These are phyloP conservation scores for Nymphalis io DNA, from an alignment of 1,140 invertebrate genomes.

Conservation along the genomic window DNA sequence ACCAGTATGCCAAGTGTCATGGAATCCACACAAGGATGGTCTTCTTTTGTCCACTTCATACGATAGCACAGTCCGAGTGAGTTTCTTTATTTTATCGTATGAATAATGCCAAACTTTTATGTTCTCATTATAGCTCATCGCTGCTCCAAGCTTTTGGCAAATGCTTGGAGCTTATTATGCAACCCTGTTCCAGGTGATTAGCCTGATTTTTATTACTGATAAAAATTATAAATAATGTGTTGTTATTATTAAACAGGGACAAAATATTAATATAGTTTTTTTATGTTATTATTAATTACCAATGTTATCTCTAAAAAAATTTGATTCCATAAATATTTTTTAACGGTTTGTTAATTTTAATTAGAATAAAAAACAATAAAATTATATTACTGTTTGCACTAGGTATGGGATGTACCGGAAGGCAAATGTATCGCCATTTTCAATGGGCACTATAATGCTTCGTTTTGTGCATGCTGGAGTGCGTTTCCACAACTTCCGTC, in stretches of 20 bases:
- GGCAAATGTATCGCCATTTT: slow-evolving; percentile 49
- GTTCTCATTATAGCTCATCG: too few relatives aligned
- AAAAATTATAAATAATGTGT: too few relatives aligned
- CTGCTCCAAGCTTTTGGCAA: too few relatives aligned
- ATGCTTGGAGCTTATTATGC: too few relatives aligned
- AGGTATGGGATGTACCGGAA: slow-evolving; percentile 87
- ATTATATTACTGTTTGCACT: slow-evolving; percentile 36
- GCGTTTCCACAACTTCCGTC: slow-evolving; percentile 38
- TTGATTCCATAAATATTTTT: too few relatives aligned
- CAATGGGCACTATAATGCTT: slow-evolving; percentile 37
- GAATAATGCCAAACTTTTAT: too few relatives aligned
- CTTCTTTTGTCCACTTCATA: slow-evolving; percentile 86
- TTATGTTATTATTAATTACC: too few relatives aligned
- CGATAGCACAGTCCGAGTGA: slow-evolving; percentile 85
- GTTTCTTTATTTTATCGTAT: slow-evolving; percentile 25
- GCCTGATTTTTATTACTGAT: too few relatives aligned
- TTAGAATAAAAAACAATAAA: not conserved
- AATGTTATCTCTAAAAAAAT: too few relatives aligned
- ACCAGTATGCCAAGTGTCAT: slow-evolving; percentile 83
- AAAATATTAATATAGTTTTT: too few relatives aligned
- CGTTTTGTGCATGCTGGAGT: slow-evolving; percentile 51
- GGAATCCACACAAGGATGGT: slow-evolving; percentile 87
- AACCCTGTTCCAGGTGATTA: too few relatives aligned
- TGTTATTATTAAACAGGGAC: too few relatives aligned
- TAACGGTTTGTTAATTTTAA: not conserved